A percentile compares a stretch with the other conserved stretches of the same genome.
Evolutionary conservation across 2,113 vertebrate species (phyloP).

Genomic region (Tragelaphus imberbis): DNA sequence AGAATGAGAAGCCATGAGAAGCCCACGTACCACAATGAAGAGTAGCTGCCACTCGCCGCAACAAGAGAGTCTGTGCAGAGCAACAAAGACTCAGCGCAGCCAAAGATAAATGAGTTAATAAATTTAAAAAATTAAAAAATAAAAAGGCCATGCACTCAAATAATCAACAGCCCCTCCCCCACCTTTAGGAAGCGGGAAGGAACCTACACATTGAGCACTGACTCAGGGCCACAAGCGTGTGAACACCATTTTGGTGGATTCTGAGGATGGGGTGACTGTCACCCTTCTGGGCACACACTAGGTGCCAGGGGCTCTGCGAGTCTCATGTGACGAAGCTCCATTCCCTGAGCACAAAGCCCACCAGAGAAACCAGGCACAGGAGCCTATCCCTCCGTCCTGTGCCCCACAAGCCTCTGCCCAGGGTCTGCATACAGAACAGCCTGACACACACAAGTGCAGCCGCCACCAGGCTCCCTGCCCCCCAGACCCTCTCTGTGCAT

Average conservation of each 20-base stretch:
- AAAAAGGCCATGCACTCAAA: background rate
- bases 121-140: background rate
- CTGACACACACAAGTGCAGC: background rate
- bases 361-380: background rate
- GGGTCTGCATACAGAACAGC: background rate
- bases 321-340: rapidly evolving
- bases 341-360: rapidly evolving
- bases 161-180: background rate
- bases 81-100: background rate
- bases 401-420: background rate
- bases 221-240: background rate
- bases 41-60: background rate
- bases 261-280: rapidly evolving
- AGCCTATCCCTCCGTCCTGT: rapidly evolving
- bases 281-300: background rate
- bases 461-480: background rate
- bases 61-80: background rate
- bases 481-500: rapidly evolving
- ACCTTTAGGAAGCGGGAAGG: background rate
- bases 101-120: background rate
- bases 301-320: rapidly evolving
- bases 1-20: background rate
- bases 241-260: no score
- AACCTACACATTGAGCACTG: rapidly evolving
- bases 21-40: background rate